Evolutionary conservation across 1,140 invertebrate genomes (phyloP).

Genomic region (Meloidogyne floridensis): DNA sequence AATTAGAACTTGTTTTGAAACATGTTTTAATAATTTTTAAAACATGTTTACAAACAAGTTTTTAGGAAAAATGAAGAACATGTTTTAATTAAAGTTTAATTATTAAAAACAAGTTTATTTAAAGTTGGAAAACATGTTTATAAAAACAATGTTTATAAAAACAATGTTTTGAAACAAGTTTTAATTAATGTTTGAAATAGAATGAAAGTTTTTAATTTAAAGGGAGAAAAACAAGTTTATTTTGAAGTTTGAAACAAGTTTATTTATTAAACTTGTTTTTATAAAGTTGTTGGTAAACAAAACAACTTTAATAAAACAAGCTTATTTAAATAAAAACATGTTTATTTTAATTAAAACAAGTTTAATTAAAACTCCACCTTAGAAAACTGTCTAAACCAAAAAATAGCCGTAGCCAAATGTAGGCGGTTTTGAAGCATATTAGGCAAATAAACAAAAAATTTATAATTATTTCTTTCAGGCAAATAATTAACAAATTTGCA

Average conservation of each 20-base stretch:
- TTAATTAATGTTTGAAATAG: too few relatives aligned
- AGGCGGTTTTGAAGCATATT: neutral
- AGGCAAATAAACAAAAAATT: constrained; percentile 17
- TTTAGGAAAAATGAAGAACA: neutral
- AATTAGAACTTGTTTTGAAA: too few relatives aligned
- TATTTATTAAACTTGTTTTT: too few relatives aligned
- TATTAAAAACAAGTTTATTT: neutral
- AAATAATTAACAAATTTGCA: neutral
- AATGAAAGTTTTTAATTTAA: too few relatives aligned
- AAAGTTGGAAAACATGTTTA: too few relatives aligned
- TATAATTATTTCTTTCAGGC: neutral
- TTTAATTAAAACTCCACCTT: constrained; percentile 13
- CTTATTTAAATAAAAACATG: constrained; percentile 9
- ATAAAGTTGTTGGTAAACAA: neutral
- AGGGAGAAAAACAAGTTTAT: too few relatives aligned
- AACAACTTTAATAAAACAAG: neutral
- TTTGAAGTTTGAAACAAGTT: too few relatives aligned
- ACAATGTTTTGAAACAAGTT: too few relatives aligned
- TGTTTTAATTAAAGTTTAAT: too few relatives aligned
- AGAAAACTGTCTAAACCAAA: constrained; percentile 18
- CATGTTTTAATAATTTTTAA: too few relatives aligned
- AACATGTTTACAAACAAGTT: constrained; percentile 7
- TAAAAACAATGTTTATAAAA: too few relatives aligned
- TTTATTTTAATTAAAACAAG: constrained; percentile 6
- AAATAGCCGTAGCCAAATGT: constrained; percentile 2